These are phyloP conservation scores for Meteorus cinctellus DNA, from an alignment of 2,888 invertebrate genomes.

Conservation along the genomic window DNA sequence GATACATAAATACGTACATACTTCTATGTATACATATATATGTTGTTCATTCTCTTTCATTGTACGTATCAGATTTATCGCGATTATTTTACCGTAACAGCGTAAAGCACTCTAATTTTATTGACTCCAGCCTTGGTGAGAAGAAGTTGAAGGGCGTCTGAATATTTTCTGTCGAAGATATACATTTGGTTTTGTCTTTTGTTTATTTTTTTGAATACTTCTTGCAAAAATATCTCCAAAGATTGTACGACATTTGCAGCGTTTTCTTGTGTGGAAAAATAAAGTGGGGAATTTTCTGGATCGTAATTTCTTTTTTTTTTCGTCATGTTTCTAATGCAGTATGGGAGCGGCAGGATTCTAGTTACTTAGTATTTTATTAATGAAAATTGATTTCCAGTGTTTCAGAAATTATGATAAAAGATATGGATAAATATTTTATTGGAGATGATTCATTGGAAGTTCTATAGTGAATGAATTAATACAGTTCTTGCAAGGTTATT, in stretches of 20 bases:
- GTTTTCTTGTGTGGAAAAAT: too few relatives aligned
- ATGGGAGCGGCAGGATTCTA: too few relatives aligned
- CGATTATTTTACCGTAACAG: constrained; percentile 59
- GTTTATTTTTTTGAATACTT: not conserved
- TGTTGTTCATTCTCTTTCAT: constrained; percentile 44
- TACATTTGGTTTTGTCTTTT: constrained; percentile 4
- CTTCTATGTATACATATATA: not conserved
- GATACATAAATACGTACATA: not conserved
- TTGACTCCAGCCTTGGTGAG: constrained; percentile 52
- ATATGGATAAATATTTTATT: not conserved
- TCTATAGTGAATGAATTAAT: too few relatives aligned
- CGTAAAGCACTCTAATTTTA: constrained; percentile 64
- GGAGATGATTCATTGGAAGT: too few relatives aligned
- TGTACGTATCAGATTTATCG: constrained; percentile 59
- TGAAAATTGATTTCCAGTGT: too few relatives aligned
- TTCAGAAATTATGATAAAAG: not conserved
- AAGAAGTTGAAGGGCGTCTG: constrained; percentile 33
- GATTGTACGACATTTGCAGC: too few relatives aligned
- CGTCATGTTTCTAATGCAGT: too few relatives aligned
- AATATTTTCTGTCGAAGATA: not conserved
- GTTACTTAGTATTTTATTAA: too few relatives aligned
- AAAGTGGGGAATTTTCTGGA: too few relatives aligned
- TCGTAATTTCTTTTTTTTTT: too few relatives aligned
- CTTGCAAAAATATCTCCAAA: too few relatives aligned
- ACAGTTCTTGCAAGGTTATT: too few relatives aligned